Evolutionary conservation across 92 coral and sea anemone species (phyloP), one percentile per base, ranked within the genome.

Genomic region (Pocillopora grandis): DNA sequence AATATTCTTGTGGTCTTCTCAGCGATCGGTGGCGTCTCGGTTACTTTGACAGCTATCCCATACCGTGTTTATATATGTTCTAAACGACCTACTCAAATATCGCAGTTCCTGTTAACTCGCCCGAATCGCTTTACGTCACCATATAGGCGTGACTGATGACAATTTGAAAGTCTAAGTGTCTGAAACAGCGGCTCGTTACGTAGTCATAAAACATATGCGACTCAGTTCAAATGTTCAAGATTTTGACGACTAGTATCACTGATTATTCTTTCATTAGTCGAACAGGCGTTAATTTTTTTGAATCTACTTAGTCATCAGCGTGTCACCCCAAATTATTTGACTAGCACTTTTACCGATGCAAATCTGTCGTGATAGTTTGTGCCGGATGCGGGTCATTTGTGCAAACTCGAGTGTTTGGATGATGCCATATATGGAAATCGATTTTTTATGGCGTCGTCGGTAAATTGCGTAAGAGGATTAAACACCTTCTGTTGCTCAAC

Each of bases 341-440:
- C 7, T 42, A 27, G 71, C 21, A 62, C 48, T 42, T 61, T 55
- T 20, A 49, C 72, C 37, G 82, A 65, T 63, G n/a, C 72, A 36
- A 61, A 78, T 65, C 72, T 6, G 61, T 49, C 12, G 23, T 56
- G 21, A 65, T 20, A 49, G 20, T 76, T 64, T 56, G 70, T 57
- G 72, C 62, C 15, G 11, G 71, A 78, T 17, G 64, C 17, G 72
- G 9, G 63, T 5, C 36, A 16, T 59, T 59, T 12, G 62, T 2
- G 12, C 14, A 2, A 59, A 13, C 4, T 33, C 5, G 31, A 70
- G 66, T 68, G 31, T 65, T 20, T 20, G 55, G 49, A 61, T 9
- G 17, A 57, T 70, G 56, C 84, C 84, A 80, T 80, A 80, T 69
- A 67, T 23, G 84, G 84, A 16, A 80, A 80, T 56, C 76, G 76